Evolutionary conservation across 30 jellyfish, hydroid and myxozoan species (phyloP).

Genomic region (Hydra vulgaris): DNA sequence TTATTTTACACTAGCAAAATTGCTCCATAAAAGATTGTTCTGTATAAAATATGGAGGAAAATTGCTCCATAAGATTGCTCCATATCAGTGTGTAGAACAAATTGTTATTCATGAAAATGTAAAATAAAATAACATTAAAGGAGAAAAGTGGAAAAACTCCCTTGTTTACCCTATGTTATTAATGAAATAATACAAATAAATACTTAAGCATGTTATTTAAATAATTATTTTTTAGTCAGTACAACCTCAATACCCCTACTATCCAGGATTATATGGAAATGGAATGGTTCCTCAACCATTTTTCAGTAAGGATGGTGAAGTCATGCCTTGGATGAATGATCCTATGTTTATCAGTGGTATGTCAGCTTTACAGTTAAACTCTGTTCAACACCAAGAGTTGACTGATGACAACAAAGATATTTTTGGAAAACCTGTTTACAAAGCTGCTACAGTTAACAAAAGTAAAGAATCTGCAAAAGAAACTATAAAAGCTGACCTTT

Average conservation of each 20-base stretch:
- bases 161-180: no score
- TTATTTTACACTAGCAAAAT: no score
- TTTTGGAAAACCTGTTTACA: conserved; percentile 74
- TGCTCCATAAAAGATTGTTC: no score
- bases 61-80: no score
- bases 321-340: conserved; percentile 61
- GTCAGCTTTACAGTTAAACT: conserved; percentile 36
- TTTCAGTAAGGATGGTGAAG: conserved; percentile 43
- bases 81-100: no score
- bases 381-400: conserved; percentile 33
- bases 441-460: conserved; percentile 11
- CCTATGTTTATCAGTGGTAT: conserved; percentile 47
- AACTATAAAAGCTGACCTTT: conserved; percentile 53
- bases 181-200: no score
- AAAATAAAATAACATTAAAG: no score
- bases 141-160: no score
- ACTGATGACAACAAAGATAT: conserved; percentile 73
- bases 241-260: not conserved
- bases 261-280: conserved; percentile 54
- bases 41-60: no score
- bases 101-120: no score
- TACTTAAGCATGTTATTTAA: no score
- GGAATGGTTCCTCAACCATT: conserved; percentile 31
- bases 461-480: conserved; percentile 26
- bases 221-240: not conserved